Evolutionary conservation across 2,888 invertebrate species (phyloP), one percentile per base, ranked within the genome.

Genomic region (Agonopterix arenella): DNA sequence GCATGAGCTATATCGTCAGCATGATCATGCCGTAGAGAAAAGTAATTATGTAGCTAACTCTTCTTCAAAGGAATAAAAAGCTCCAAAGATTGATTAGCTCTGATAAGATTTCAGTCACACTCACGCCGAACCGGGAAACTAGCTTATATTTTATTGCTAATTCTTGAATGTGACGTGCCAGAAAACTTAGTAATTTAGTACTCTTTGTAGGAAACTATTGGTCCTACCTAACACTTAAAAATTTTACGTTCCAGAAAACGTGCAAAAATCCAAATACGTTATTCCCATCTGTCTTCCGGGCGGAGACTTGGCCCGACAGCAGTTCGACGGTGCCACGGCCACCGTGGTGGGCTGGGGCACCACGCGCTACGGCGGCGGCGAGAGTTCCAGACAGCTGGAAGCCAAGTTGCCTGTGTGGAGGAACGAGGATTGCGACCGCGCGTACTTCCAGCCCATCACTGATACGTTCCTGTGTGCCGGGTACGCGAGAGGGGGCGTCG

Each of bases 341-440:
- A 96, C 97, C 0, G 97, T 97, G 1, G 96, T 97, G 11, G 97
- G 97, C 8, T 97, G 97, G 97, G 97, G 97, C 37, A 96, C 96
- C 16, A 96, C 96, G 0, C 93, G 86, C 3, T 97, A 97, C 70
- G 97, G 97, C 4, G 97, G 97, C 1, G 93, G 95, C 55, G 97
- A 97, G 80, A 96, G 96, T 69, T 94, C 96, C 3, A 91, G 93
- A 8, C 95, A 97, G 73, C 90, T 96, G 50, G 96, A 97, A 73
- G 96, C 96, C 0, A 91, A 93, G 58, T 83, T 97, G 49, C 97
- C 97, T 0, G 93, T 97, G 28, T 97, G 97, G 97, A 90, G 94
- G 52, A 97, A 97, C 75, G 94, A 95, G 61, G 96, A 97, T 70
- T 97, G 97, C 68, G 94, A 97, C 77, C 91, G 94, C 51, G 96